Base-by-base conservation (phyloP, 1,140 invertebrate genomes). In the Coptotermes formosanus region DNA sequence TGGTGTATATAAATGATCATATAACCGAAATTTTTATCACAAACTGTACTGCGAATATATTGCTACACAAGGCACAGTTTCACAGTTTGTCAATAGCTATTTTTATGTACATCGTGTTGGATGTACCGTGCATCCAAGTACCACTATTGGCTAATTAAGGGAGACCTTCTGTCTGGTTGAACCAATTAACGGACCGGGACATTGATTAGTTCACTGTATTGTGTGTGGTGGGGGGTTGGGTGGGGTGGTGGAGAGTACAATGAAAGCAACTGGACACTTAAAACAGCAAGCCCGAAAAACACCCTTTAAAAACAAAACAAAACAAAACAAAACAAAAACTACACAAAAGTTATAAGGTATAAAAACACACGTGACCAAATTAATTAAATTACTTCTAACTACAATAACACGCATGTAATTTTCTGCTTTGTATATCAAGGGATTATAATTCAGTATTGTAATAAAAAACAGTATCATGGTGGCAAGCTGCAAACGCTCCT, bases 131-230 rank as follows among this genome's bases (percentile, higher is more conserved):
- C n/a, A 75, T 75, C n/a, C 64, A 30, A 75, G 64, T 75, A 30
- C 64, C n/a, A n/a, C 64, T 75, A 75, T 75, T n/a, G 64, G n/a
- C 64, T 75, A 75, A 75, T 75, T 75, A 75, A n/a, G 64, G 16
- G 64, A 75, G 64, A 7, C 64, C n/a, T 25, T 75, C 64, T 75
- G 64, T 75, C 64, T 75, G 14, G 64, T 75, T 75, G 64, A 75
- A 75, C 64, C 64, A 75, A 75, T 75, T 75, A 75, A 75, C 64
- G 64, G 8, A 14, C 64, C 25, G 14, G n/a, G 25, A 75, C 64
- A 75, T 75, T 75, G 64, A 75, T 75, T 75, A 75, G 64, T 75
- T 30, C 64, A 75, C 4, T 75, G 64, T 75, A 75, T 19, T 21
- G 14, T 21, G 19, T 55, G 19, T 4, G 19, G 52, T 12, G 52